A percentile compares a stretch with the other conserved stretches of the same genome.
Evolutionary conservation across 2,888 invertebrate species (phyloP).

Genomic region (Podabrus alpinus): DNA sequence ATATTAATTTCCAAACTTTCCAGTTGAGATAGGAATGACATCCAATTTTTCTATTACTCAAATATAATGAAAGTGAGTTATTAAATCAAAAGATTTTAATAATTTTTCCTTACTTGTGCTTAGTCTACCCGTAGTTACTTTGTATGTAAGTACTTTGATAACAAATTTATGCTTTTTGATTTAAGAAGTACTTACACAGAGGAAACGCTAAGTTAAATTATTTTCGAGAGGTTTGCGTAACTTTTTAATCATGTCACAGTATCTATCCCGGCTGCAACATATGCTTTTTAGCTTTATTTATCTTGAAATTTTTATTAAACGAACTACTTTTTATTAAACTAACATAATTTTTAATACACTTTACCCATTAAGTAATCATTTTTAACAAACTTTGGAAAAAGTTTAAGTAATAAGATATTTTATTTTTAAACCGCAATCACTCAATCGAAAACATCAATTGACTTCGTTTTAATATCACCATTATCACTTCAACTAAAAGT

Average conservation of each 20-base stretch:
- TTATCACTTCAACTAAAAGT: too few species aligned
- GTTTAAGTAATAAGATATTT: too few species aligned
- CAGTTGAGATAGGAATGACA: neutral
- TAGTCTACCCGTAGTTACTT: neutral
- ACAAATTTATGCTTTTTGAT: neutral
- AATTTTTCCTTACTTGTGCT: constrained; percentile 2
- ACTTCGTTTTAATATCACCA: too few species aligned
- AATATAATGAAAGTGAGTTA: neutral
- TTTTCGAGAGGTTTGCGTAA: neutral
- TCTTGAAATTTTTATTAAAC: neutral
- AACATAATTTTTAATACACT: too few species aligned
- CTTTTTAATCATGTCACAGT: neutral
- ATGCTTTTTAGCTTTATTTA: neutral
- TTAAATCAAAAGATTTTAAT: constrained; percentile 2
- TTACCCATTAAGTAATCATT: neutral
- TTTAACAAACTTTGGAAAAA: neutral
- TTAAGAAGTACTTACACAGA: neutral
- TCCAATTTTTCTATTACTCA: neutral
- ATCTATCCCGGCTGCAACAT: neutral
- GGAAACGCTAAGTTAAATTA: neutral
- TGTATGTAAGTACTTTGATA: neutral
- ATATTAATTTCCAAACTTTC: neutral
- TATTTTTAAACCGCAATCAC: neutral
- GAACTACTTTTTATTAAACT: neutral
- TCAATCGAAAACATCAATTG: neutral